A percentile compares a stretch with the other conserved stretches of the same genome.
Conservation (phyloP, 1,140 invertebrate genomes). For the Apis mellifera region DNA sequence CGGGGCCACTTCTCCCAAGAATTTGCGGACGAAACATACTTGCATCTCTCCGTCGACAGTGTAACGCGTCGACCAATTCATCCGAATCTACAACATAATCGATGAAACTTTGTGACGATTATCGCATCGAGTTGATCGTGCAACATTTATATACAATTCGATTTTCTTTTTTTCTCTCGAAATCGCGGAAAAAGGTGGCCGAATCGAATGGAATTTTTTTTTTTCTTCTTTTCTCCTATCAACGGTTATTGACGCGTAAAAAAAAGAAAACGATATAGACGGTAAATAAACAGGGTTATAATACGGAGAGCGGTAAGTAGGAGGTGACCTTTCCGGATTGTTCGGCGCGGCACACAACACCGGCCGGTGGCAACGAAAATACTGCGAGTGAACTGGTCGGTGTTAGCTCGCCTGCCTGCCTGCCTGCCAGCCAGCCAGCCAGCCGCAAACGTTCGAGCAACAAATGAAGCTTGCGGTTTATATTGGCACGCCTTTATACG, state of each 20-base stretch:
- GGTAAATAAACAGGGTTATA: not conserved
- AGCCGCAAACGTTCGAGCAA: conserved; percentile 54
- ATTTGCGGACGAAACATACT: conserved; percentile 7
- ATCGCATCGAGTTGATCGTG: too few species aligned
- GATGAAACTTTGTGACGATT: not conserved
- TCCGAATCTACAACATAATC: conserved; percentile 11
- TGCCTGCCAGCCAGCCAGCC: not conserved
- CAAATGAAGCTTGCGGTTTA: conserved; percentile 65
- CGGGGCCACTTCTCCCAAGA: not conserved
- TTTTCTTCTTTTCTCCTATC: not conserved
- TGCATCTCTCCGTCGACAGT: conserved; percentile 1
- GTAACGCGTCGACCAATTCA: not conserved
- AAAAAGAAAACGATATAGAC: conserved; percentile 11
- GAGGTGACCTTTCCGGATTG: conserved; percentile 52
- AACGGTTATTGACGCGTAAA: conserved; percentile 32
- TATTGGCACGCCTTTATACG: conserved; percentile 55
- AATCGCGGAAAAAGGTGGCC: too few species aligned
- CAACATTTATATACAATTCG: too few species aligned
- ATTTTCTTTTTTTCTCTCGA: too few species aligned
- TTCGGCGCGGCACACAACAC: conserved; percentile 22
- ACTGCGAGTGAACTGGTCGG: conserved; percentile 8
- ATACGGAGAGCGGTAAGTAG: not conserved
- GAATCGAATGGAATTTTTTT: conserved; percentile 6
- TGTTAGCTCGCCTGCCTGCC: not conserved
- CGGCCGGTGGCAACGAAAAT: conserved; percentile 57